A percentile compares a stretch with the other conserved stretches of the same genome.
Conservation (phyloP, 1,140 invertebrate species). For the Physella acuta region DNA sequence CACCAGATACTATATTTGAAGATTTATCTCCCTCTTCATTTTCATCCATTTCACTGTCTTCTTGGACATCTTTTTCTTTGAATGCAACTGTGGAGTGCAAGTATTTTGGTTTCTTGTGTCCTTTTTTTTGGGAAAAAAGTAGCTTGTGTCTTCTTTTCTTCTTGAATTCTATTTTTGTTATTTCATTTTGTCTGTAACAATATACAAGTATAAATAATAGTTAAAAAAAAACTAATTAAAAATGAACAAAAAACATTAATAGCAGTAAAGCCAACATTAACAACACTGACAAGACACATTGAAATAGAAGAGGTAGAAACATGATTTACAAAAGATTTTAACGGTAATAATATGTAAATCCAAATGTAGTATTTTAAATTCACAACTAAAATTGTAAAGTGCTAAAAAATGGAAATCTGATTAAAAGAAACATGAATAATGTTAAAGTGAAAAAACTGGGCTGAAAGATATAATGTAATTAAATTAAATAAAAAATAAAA, state of each 20-base stretch:
- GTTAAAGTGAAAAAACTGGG: too few relatives aligned
- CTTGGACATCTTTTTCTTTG: not conserved
- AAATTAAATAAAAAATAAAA: too few relatives aligned
- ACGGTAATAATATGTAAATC: too few relatives aligned
- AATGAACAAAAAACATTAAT: not conserved
- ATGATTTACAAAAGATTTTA: too few relatives aligned
- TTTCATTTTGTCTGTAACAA: conserved; percentile 14
- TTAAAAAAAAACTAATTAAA: not conserved
- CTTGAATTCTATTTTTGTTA: conserved; percentile 7
- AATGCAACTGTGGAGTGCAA: not conserved
- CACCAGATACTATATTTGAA: not conserved
- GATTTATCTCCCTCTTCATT: conserved; percentile 8
- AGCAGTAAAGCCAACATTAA: not conserved
- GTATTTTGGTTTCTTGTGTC: conserved; percentile 9
- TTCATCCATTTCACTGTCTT: conserved; percentile 2
- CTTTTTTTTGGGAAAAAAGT: conserved; percentile 15
- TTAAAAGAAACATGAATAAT: too few relatives aligned
- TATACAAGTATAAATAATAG: too few relatives aligned
- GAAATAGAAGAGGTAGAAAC: too few relatives aligned
- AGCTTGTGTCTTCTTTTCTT: not conserved
- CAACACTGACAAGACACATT: too few relatives aligned
- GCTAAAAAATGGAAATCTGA: too few relatives aligned
- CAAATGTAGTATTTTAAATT: too few relatives aligned
- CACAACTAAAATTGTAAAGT: too few relatives aligned
- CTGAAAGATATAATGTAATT: too few relatives aligned